Base-by-base conservation (phyloP, 2,888 invertebrate genomes). In the Osmoderma eremita region DNA sequence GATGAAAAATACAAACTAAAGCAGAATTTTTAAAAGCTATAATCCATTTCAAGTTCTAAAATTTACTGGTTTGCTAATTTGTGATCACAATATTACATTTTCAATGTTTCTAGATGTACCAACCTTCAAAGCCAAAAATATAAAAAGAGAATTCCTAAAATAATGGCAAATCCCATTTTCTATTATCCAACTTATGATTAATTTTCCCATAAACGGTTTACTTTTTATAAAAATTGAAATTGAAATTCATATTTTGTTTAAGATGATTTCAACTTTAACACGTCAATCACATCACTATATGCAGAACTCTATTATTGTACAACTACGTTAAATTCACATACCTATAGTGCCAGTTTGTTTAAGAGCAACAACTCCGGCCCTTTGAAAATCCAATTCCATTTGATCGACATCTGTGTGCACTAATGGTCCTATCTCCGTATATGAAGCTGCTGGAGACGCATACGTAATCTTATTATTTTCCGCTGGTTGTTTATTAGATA, bases 341-440 rank as follows among this genome's bases (percentile, higher is more conserved):
- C 81, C 82, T 71, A 82, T 81, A 18, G 79, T 80, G 68, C 81
- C 79, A 64, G 74, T 75, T 49, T 78, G 77, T 73, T 80, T 79
- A 3, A 73, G 75, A 22, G 76, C 77, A 42, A 69, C 74, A 41
- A 67, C 67, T 42, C 79, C 79, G 18, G 75, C 65, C 67, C 78
- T 79, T 58, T 79, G 79, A 68, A 79, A 79, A 69, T 82, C 82
- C 8, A 83, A 84, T 70, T 83, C 83, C 63, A 83, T 74, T 73
- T 83, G 83, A 70, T 84, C 83, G 10, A 76, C 78, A 70, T 81
- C 80, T 3, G 80, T 80, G 49, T 74, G 75, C 48, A 76, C 69
- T 56, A 74, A 61, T 10, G 66, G 53, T 41, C 70, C 75, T 48
- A 73, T 74, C 72, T 79, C 78, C 6, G 75, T 71, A 67, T 77